Percentiles rank a stretch among this genome's conserved stretches.
Conservation (phyloP, 2,797 vertebrate species). For the Mico argentatus region DNA sequence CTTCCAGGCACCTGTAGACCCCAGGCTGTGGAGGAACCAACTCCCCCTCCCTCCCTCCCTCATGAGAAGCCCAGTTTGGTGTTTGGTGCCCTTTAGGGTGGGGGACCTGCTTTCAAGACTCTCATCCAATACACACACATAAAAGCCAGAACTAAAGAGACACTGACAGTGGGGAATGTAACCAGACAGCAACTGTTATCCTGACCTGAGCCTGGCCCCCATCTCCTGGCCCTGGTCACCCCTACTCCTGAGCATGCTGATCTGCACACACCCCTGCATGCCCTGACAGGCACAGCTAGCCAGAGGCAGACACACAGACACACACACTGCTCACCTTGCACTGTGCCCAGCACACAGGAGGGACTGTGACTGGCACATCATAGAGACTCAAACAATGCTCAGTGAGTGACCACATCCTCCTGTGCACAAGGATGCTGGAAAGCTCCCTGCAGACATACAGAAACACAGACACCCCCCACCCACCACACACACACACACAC, state of each 20-base stretch:
- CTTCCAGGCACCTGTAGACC: neutral
- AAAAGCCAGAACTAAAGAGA: neutral
- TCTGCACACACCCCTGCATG: rapidly evolving
- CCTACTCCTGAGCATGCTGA: rapidly evolving
- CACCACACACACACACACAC: no score
- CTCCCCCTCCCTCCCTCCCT: neutral
- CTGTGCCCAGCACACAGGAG: neutral
- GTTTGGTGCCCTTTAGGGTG: no score
- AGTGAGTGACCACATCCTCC: rapidly evolving
- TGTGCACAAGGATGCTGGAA: neutral
- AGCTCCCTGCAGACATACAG: neutral
- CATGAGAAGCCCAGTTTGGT: neutral
- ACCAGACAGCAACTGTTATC: no score
- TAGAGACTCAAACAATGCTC: neutral
- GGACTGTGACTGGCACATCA: neutral
- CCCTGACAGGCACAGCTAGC: neutral
- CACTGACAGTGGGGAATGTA: neutral
- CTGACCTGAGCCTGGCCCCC: neutral
- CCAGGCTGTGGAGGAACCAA: neutral
- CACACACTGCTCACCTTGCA: rapidly evolving
- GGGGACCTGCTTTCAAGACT: neutral
- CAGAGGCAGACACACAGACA: no score
- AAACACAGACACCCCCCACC: no score
- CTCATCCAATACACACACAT: neutral
- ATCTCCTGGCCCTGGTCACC: neutral